phyloP scores from a whole-genome alignment of 2,113 vertebrate genomes.

The Oceanites oceanicus region DNA sequence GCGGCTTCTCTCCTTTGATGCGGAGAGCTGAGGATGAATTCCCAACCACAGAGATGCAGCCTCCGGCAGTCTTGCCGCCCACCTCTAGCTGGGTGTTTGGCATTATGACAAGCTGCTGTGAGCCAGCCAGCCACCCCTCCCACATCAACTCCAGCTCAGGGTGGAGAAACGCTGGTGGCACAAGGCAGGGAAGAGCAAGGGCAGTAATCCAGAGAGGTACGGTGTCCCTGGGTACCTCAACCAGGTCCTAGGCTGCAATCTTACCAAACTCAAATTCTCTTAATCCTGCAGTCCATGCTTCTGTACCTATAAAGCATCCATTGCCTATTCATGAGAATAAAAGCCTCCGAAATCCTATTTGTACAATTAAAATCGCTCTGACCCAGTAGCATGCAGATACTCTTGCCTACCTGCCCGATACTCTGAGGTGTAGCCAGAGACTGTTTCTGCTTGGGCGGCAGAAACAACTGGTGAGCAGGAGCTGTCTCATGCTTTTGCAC shows the following conservation, averaged over 20 bases:
- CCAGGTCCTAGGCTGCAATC: background rate
- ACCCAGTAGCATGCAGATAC: background rate
- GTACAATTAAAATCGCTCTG: background rate
- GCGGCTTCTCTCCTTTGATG: background rate
- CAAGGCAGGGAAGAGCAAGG: background rate
- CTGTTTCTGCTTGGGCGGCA: background rate
- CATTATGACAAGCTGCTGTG: background rate
- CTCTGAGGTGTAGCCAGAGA: background rate
- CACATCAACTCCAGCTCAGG: background rate
- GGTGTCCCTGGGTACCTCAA: background rate
- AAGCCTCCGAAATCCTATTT: background rate
- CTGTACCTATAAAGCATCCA: background rate
- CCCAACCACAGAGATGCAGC: background rate
- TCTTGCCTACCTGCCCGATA: accelerated
- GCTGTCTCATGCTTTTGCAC: background rate
- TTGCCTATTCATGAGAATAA: background rate
- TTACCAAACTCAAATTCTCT: background rate
- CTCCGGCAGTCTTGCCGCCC: background rate
- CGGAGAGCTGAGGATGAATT: background rate
- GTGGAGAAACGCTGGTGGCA: background rate
- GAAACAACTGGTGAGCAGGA: background rate
- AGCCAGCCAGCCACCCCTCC: background rate
- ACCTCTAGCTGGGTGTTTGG: background rate
- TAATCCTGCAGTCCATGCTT: background rate
- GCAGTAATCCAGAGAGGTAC: background rate